These are phyloP conservation scores for Pachycephus smyrnensis DNA, from an alignment of 2,888 invertebrate genomes.

Conservation along the genomic window DNA sequence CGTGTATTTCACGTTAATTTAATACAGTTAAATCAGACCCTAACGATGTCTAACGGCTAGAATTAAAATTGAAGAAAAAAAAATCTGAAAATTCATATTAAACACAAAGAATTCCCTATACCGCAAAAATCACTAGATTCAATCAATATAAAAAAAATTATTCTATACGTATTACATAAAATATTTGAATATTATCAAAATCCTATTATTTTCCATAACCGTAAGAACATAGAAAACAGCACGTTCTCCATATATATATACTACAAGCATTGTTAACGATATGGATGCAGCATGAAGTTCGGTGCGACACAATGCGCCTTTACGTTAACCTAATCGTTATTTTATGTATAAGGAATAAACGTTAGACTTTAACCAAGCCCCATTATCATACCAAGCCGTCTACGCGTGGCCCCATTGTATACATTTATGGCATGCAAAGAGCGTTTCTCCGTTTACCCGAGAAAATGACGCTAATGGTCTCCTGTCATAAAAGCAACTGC, in stretches of 20 bases:
- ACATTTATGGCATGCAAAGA: constrained; percentile 22
- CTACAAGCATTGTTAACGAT: constrained; percentile 31
- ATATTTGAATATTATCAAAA: background rate
- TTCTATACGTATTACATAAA: no score
- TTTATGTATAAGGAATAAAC: constrained; percentile 36
- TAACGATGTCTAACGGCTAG: background rate
- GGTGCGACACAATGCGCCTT: constrained; percentile 23
- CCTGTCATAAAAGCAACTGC: background rate
- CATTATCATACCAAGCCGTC: constrained; percentile 30
- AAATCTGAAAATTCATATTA: background rate
- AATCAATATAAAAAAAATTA: no score
- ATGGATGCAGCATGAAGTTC: constrained; percentile 19
- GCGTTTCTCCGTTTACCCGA: constrained; percentile 4
- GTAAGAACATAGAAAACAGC: background rate
- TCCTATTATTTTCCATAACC: background rate
- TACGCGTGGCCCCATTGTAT: constrained; percentile 30
- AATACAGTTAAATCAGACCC: background rate
- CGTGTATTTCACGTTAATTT: background rate
- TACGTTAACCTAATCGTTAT: constrained; percentile 34
- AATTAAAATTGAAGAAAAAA: background rate
- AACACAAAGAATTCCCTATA: background rate
- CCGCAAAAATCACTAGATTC: background rate
- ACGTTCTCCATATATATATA: background rate
- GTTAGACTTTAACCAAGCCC: constrained; percentile 13
- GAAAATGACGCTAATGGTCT: background rate